Evolutionary conservation across 30 jellyfish, hydroid and myxozoan genomes (phyloP).

Genomic region (Aurelia aurita): DNA sequence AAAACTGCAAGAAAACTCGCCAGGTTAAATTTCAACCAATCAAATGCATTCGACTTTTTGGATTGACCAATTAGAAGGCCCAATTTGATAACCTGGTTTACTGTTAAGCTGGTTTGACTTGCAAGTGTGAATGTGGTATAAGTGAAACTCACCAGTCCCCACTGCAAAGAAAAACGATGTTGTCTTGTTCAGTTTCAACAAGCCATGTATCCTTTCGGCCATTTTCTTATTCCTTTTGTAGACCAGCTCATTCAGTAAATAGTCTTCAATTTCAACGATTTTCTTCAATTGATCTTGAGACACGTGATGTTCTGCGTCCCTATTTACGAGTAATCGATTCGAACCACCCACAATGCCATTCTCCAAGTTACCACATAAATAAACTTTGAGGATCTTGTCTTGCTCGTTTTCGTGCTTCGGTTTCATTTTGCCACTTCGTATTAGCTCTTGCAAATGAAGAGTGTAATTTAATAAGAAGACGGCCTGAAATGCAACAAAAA

Average conservation of each 20-base stretch:
- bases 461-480: conserved; percentile 70
- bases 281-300: conserved; percentile 57
- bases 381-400: conserved; percentile 57
- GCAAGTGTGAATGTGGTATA: too few relatives aligned
- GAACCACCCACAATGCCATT: conserved; percentile 65
- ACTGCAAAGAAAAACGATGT: conserved; percentile 61
- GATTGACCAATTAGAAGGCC: too few relatives aligned
- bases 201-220: conserved; percentile 73
- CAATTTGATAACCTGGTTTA: too few relatives aligned
- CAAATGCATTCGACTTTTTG: too few relatives aligned
- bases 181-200: conserved; percentile 38
- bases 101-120: too few relatives aligned
- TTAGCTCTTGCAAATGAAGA: conserved; percentile 74
- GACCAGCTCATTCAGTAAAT: conserved; percentile 65
- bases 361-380: conserved; percentile 74
- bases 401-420: conserved; percentile 72
- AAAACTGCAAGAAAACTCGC: too few relatives aligned
- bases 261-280: conserved; percentile 72
- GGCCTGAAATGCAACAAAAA: conserved; percentile 48
- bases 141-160: conserved; percentile 59
- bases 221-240: conserved; percentile 73
- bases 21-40: too few relatives aligned
- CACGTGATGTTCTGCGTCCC: conserved; percentile 49
- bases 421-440: conserved; percentile 56
- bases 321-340: conserved; percentile 42